Evolutionary conservation across 2,888 invertebrate species (phyloP).

Genomic region (Entomobrya proxima): DNA sequence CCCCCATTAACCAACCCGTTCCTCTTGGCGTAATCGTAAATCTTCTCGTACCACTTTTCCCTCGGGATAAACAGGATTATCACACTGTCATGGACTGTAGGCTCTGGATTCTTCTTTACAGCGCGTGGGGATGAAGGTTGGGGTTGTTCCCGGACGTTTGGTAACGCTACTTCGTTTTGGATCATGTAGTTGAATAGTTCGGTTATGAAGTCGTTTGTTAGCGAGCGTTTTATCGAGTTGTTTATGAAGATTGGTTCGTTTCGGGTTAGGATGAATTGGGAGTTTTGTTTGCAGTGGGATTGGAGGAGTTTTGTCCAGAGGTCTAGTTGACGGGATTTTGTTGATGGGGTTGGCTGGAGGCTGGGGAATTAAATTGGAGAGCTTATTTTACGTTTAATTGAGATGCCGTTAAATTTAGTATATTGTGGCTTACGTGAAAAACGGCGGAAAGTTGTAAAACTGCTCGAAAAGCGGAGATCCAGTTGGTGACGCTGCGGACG

Average conservation of each 20-base stretch:
- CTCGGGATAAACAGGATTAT: conserved; percentile 40
- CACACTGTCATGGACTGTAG: background rate
- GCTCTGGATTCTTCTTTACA: background rate
- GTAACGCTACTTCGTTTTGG: background rate
- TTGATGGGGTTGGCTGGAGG: conserved; percentile 35
- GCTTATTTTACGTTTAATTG: background rate
- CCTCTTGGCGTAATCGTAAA: conserved; percentile 49
- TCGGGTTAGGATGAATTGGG: conserved; percentile 46
- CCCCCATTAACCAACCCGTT: conserved; percentile 41
- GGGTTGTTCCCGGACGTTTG: background rate
- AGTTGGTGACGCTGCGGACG: background rate
- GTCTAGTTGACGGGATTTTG: conserved; percentile 24
- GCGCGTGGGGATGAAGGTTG: background rate
- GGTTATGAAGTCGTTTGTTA: conserved; percentile 44
- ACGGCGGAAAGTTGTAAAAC: conserved; percentile 64
- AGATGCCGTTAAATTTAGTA: background rate
- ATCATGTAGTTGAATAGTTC: conserved; percentile 49
- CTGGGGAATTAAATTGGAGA: background rate
- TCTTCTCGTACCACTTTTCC: conserved; percentile 41
- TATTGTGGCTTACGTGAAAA: conserved; percentile 58
- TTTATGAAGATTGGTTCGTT: conserved; percentile 35
- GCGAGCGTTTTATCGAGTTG: background rate
- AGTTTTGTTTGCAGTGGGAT: background rate
- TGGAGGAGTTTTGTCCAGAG: conserved; percentile 48
- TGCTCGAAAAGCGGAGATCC: background rate